Percentiles rank a stretch among this genome's conserved stretches.
These are phyloP conservation scores for Phalacrocorax brasilianus DNA, from an alignment of 2,113 vertebrate species.

Conservation along the genomic window DNA sequence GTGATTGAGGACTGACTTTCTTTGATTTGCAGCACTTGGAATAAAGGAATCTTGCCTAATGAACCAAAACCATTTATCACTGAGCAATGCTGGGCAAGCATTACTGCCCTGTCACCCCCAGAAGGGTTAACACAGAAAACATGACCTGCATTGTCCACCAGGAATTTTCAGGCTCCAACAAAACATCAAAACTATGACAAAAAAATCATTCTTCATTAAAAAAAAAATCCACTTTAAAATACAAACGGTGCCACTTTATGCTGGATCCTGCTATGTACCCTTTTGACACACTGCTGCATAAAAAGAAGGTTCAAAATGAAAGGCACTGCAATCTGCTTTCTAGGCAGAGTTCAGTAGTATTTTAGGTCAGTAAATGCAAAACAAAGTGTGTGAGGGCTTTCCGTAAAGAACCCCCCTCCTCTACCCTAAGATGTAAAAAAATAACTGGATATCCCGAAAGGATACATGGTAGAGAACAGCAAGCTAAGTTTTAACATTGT, in stretches of 20 bases:
- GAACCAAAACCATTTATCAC: slow-evolving; percentile 29
- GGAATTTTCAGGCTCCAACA: background rate
- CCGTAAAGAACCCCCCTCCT: background rate
- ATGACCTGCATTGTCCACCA: background rate
- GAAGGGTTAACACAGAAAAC: background rate
- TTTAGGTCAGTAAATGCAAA: background rate
- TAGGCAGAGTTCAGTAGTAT: background rate
- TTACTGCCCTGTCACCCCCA: background rate
- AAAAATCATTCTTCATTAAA: background rate
- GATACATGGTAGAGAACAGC: background rate
- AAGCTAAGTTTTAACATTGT: background rate
- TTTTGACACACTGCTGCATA: rapidly evolving
- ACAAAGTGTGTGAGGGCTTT: background rate
- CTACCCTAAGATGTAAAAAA: background rate
- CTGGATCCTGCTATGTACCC: background rate
- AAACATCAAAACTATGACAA: background rate
- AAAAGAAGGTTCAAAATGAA: background rate
- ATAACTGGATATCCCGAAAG: background rate
- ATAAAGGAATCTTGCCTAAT: slow-evolving; percentile 33
- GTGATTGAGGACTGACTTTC: slow-evolving; percentile 21
- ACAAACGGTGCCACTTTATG: background rate
- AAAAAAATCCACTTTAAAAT: background rate
- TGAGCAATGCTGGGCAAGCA: background rate
- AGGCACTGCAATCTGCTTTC: background rate
- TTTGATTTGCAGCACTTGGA: slow-evolving; percentile 15